phyloP scores from a whole-genome alignment of 2,797 vertebrate genomes.

The Sus cebifrons region DNA sequence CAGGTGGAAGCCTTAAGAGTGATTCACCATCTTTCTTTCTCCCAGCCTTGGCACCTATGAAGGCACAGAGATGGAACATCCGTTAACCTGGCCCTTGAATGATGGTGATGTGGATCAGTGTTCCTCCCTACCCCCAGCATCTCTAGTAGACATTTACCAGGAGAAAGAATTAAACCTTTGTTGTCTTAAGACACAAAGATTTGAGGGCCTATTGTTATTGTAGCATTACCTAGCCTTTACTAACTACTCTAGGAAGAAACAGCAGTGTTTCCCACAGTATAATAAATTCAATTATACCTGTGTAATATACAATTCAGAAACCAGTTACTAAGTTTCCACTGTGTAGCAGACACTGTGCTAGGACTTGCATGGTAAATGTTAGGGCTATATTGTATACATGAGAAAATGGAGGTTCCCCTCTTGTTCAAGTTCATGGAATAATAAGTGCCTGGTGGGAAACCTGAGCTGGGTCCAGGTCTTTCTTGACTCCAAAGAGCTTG shows the following conservation, averaged over 20 bases:
- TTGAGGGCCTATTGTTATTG: not conserved
- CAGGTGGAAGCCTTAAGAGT: not conserved
- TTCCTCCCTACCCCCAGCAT: not conserved
- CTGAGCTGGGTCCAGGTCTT: not conserved
- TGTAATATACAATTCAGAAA: not conserved
- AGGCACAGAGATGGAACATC: not conserved
- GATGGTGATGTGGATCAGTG: not conserved
- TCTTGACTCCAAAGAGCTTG: conserved; percentile 24
- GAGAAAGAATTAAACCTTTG: not conserved
- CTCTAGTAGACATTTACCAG: not conserved
- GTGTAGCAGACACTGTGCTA: not conserved
- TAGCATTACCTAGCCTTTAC: not conserved
- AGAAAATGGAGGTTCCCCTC: conserved; percentile 25
- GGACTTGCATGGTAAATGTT: not conserved
- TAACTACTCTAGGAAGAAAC: not conserved
- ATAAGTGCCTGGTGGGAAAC: not conserved
- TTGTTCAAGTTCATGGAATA: conserved; percentile 4
- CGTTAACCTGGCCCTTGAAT: conserved; percentile 24
- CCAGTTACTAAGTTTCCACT: conserved; percentile 33
- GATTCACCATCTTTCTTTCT: not conserved
- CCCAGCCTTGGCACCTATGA: not conserved
- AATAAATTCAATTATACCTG: not conserved
- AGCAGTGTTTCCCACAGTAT: not conserved
- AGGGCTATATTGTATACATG: not conserved
- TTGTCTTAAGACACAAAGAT: conserved; percentile 49